Percentiles rank a stretch among this genome's conserved stretches.
Evolutionary conservation across 2,113 vertebrate species (phyloP).

Genomic region (Eretmochelys imbricata): DNA sequence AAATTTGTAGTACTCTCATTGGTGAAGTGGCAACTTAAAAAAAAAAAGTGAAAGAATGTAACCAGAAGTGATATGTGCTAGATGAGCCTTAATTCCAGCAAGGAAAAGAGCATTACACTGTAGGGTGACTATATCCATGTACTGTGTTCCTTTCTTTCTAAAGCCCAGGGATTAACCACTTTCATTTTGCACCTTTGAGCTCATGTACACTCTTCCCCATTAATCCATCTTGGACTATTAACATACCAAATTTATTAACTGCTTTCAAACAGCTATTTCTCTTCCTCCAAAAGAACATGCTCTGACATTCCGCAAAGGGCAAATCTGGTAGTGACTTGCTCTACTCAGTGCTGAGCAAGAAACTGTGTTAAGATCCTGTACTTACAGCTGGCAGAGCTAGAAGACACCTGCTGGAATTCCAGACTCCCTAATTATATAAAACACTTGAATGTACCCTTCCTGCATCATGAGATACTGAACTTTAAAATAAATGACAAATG

Average conservation of each 20-base stretch:
- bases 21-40: background rate
- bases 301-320: background rate
- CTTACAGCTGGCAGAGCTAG: background rate
- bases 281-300: background rate
- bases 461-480: background rate
- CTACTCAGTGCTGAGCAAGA: background rate
- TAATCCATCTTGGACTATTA: background rate
- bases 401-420: background rate
- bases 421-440: background rate
- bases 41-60: background rate
- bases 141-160: background rate
- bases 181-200: background rate
- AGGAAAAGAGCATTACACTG: too few species aligned
- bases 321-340: background rate
- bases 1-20: too few species aligned
- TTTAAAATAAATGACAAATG: accelerated
- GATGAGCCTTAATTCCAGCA: accelerated
- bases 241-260: background rate
- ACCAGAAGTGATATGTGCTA: accelerated
- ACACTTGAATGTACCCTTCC: background rate
- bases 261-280: background rate
- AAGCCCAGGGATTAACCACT: background rate
- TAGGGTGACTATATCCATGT: background rate
- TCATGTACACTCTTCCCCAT: background rate
- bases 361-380: background rate